Base-by-base conservation (phyloP, 2,113 vertebrate species). In the Malurus cyaneus region DNA sequence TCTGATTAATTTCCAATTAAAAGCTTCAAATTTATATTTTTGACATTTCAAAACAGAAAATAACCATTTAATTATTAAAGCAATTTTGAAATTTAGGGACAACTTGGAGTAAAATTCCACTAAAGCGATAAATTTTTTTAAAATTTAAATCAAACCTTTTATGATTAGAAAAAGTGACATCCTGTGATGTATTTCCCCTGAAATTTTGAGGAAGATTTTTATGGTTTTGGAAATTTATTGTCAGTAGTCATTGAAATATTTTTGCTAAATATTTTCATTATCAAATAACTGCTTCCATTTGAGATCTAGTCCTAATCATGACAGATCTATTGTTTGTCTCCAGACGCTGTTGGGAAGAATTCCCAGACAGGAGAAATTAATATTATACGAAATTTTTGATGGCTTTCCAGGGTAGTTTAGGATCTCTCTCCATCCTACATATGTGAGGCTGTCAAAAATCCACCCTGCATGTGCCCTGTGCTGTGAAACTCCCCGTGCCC, bases 1-100 rank as follows among this genome's bases (percentile, higher is more conserved):
- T 93, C 72, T 71, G 82, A 95, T 89, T 94, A 88, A 78, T 86
- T 93, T 88, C 50, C 54, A 62, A 31, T 91, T 94, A 78, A 64
- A 83, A 83, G 71, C 54, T 80, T 90, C 23, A 88, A 44, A 67
- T 57, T 44, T 0, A 12, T 90, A 52, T 39, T 92, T 91, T 84
- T 85, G 49, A 72, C 41, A 67, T 66, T 90, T 86, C 36, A 59
- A 77, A 93, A 32, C 14, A 77, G 15, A 81, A 92, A 62, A 80
- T 52, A 76, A 42, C 32, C 10, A 62, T 80, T 86, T 54, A 46
- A 66, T 62, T 24, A 41, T 59, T 50, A 77, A 91, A 82, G 31
- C n/a, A 47, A 24, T 53, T 79, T 61, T 74, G 61, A 91, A 89
- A 85, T 81, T 34, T 54, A 76, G 56, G 31, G 17, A 23, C 39